phyloP scores from a whole-genome alignment of 2,888 invertebrate species.

The Endomychus coccineus region DNA sequence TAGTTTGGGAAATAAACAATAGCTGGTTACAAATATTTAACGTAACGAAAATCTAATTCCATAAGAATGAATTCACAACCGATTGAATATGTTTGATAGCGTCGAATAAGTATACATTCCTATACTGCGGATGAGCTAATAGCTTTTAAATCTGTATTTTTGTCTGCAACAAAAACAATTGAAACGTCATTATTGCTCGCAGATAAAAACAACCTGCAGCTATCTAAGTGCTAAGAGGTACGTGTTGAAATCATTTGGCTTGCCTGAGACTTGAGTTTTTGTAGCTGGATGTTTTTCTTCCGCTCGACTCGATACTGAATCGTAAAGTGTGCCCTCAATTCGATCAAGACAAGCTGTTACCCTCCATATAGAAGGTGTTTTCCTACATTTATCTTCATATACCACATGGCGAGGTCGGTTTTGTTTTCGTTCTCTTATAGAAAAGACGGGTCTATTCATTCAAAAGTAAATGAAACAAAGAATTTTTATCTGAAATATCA shows the following conservation, averaged over 20 bases:
- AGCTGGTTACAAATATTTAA: too few relatives aligned
- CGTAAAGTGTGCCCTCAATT: constrained; percentile 29
- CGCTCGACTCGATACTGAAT: constrained; percentile 26
- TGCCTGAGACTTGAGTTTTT: neutral
- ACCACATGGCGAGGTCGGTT: constrained; percentile 28
- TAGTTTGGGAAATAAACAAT: too few relatives aligned
- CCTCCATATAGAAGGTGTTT: constrained; percentile 29
- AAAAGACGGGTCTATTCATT: too few relatives aligned
- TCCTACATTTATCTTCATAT: constrained; percentile 32
- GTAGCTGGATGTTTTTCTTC: constrained; percentile 16
- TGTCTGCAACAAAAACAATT: too few relatives aligned
- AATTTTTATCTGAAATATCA: constrained; percentile 9
- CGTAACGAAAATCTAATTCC: too few relatives aligned
- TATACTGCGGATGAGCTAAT: too few relatives aligned
- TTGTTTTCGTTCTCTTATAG: constrained; percentile 23
- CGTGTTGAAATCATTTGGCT: neutral
- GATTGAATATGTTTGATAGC: too few relatives aligned
- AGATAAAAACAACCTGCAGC: too few relatives aligned
- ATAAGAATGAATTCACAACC: too few relatives aligned
- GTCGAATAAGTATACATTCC: too few relatives aligned
- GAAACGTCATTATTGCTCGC: too few relatives aligned
- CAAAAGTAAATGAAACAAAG: constrained; percentile 7
- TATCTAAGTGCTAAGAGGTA: neutral
- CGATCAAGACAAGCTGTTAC: constrained; percentile 35
- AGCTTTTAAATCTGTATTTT: too few relatives aligned